A percentile compares a stretch with the other conserved stretches of the same genome.
These are phyloP conservation scores for Drosophila mojavensis DNA, from an alignment of 1,140 invertebrate species.

Conservation along the genomic window DNA sequence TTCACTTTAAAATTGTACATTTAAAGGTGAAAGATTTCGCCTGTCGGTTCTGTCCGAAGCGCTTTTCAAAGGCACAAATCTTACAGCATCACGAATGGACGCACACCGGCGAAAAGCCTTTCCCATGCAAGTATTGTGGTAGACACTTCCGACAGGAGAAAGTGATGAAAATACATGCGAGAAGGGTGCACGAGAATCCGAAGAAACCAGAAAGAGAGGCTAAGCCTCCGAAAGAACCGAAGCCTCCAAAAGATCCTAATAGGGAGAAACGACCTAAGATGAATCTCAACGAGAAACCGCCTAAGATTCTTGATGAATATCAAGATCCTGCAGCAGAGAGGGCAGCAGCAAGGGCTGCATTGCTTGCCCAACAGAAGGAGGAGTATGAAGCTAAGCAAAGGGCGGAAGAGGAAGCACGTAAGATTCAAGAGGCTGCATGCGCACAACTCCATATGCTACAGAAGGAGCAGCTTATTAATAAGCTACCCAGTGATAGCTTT, in stretches of 20 bases:
- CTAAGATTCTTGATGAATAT: slow-evolving; percentile 68
- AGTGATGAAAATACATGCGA: slow-evolving; percentile 71
- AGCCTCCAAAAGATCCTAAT: slow-evolving; percentile 28
- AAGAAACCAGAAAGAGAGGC: slow-evolving; percentile 19
- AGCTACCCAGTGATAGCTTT: slow-evolving; percentile 66
- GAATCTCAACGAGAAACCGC: slow-evolving; percentile 43
- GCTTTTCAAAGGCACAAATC: slow-evolving; percentile 79
- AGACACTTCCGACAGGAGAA: slow-evolving; percentile 76
- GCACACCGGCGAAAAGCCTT: slow-evolving; percentile 84
- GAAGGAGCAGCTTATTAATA: slow-evolving; percentile 55
- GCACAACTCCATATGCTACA: slow-evolving; percentile 71
- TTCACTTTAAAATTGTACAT: slow-evolving; percentile 80
- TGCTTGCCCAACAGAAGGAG: slow-evolving; percentile 68
- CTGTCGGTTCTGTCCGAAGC: slow-evolving; percentile 76
- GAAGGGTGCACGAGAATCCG: slow-evolving; percentile 70
- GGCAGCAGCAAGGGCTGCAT: slow-evolving; percentile 67
- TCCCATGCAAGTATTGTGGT: slow-evolving; percentile 73
- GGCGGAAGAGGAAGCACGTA: slow-evolving; percentile 65
- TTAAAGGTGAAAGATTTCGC: slow-evolving; percentile 80
- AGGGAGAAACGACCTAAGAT: slow-evolving; percentile 52
- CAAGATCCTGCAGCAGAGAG: slow-evolving; percentile 72
- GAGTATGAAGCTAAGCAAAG: slow-evolving; percentile 71
- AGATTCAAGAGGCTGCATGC: slow-evolving; percentile 73
- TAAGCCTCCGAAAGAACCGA: slow-evolving; percentile 43
- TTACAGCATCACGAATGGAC: slow-evolving; percentile 79